Evolutionary conservation across 2,113 vertebrate species (phyloP).

Genomic region (Galemys pyrenaicus): DNA sequence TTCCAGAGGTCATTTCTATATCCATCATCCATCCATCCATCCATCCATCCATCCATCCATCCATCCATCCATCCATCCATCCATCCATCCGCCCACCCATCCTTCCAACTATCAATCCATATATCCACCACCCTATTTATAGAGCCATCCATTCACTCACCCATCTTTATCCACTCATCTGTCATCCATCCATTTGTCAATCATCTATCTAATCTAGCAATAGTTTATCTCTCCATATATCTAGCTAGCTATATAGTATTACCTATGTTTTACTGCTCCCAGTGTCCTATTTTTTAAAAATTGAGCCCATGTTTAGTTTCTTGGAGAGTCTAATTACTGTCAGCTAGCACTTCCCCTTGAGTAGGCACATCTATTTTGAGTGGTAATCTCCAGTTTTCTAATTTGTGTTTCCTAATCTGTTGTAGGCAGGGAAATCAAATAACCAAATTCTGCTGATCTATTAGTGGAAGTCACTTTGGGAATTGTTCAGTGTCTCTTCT

Average conservation of each 20-base stretch:
- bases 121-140: not conserved
- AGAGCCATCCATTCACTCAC: no score
- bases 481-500: not conserved
- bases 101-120: not conserved
- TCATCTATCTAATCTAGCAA: not conserved
- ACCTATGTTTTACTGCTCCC: not conserved
- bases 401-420: not conserved
- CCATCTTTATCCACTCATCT: not conserved
- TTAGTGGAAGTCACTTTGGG: not conserved
- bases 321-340: not conserved
- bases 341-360: not conserved
- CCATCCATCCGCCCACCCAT: not conserved
- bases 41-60: not conserved
- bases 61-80: accelerated
- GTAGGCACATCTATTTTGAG: not conserved
- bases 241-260: not conserved
- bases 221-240: not conserved
- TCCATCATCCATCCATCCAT: accelerated
- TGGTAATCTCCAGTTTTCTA: not conserved
- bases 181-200: no score
- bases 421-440: not conserved
- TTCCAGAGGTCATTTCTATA: not conserved
- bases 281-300: not conserved
- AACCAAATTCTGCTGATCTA: not conserved
- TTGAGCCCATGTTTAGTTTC: not conserved